These are phyloP conservation scores for Zeus faber DNA, from an alignment of 2,113 vertebrate genomes.

Conservation along the genomic window DNA sequence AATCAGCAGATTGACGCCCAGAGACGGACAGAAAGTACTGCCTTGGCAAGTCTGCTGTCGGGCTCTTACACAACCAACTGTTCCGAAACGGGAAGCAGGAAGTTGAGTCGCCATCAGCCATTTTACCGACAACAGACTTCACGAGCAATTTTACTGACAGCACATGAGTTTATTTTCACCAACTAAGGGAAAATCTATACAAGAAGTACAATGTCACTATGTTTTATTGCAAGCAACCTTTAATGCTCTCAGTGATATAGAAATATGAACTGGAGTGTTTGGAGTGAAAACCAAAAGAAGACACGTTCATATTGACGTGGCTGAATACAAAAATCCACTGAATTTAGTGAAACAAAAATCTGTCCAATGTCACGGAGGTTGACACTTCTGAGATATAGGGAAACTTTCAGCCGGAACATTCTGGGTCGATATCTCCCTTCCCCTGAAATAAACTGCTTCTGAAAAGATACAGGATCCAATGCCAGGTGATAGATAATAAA, in stretches of 20 bases:
- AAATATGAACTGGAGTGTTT: too few relatives aligned
- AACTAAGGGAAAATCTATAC: too few relatives aligned
- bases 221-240: too few relatives aligned
- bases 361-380: slow-evolving; percentile 10
- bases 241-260: too few relatives aligned
- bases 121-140: slow-evolving; percentile 44
- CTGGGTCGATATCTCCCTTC: slow-evolving; percentile 37
- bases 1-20: slow-evolving; percentile 64
- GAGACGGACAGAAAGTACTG: slow-evolving; percentile 64
- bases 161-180: too few relatives aligned
- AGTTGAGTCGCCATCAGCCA: slow-evolving; percentile 34
- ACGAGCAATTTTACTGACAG: too few relatives aligned
- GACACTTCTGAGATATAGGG: slow-evolving; percentile 30
- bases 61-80: slow-evolving; percentile 32
- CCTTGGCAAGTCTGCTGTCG: slow-evolving; percentile 47
- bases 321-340: slow-evolving; percentile 20
- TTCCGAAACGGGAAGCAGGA: slow-evolving; percentile 41
- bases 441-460: slow-evolving; percentile 18
- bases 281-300: too few relatives aligned
- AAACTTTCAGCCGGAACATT: slow-evolving; percentile 34
- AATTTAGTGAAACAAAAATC: too few relatives aligned
- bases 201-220: too few relatives aligned
- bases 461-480: slow-evolving; percentile 22
- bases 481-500: slow-evolving; percentile 29
- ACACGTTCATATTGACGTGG: slow-evolving; percentile 9